These are phyloP conservation scores for Lycodopsis pacificus DNA, from an alignment of 2,797 vertebrate genomes.

Conservation along the genomic window DNA sequence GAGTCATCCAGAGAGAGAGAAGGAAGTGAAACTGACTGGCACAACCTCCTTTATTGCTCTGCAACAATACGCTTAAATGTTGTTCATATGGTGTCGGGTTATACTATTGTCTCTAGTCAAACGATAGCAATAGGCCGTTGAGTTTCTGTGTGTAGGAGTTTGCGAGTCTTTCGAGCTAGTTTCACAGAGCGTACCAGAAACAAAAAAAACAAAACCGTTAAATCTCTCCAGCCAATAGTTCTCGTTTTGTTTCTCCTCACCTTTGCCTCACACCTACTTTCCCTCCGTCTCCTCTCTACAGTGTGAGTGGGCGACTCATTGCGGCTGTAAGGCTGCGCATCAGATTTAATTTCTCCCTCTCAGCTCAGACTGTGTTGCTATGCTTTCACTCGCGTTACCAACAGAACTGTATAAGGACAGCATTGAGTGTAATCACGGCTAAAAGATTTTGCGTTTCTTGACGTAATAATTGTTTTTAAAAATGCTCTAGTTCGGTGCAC, in stretches of 20 bases:
- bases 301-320: constrained; percentile 46
- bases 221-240: constrained; percentile 25
- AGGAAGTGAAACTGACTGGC: constrained; percentile 47
- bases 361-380: constrained; percentile 13
- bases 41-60: constrained; percentile 25
- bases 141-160: constrained; percentile 47
- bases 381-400: neutral
- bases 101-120: constrained; percentile 52
- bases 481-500: neutral
- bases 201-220: neutral
- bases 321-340: constrained; percentile 53
- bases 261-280: constrained; percentile 45
- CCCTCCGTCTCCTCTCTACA: constrained; percentile 29
- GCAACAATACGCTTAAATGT: constrained; percentile 35
- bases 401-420: neutral
- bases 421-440: neutral
- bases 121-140: constrained; percentile 29
- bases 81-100: constrained; percentile 54
- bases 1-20: constrained; percentile 24
- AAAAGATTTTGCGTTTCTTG: neutral
- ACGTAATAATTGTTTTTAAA: neutral
- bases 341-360: constrained; percentile 39
- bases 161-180: constrained; percentile 14
- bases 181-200: constrained; percentile 34
- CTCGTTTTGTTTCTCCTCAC: constrained; percentile 31